phyloP scores from a whole-genome alignment of 1,140 invertebrate species.

The Saxidomus purpurata region DNA sequence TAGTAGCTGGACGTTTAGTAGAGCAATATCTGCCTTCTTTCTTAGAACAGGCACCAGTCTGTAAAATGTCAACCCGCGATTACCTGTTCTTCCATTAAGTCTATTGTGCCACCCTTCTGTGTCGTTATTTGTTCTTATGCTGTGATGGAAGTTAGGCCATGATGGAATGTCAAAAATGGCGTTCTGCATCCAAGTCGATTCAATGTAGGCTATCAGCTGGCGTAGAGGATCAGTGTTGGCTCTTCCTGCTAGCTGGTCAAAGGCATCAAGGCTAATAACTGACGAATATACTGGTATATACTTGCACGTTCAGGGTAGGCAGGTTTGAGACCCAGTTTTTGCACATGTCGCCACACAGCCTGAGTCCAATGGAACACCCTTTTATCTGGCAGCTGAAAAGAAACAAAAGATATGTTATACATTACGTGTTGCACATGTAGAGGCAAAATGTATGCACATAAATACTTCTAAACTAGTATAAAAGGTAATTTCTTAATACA shows the following conservation, averaged over 20 bases:
- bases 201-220: background rate
- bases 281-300: no score
- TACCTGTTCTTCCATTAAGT: background rate
- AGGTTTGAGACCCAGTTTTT: no score
- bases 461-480: no score
- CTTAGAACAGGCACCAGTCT: constrained; percentile 2
- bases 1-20: background rate
- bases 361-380: no score
- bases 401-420: no score
- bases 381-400: no score
- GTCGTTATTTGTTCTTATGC: constrained; percentile 7
- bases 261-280: no score
- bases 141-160: background rate
- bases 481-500: no score
- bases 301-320: no score
- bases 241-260: background rate
- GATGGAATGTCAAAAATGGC: background rate
- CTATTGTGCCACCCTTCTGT: background rate
- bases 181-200: background rate
- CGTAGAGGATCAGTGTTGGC: background rate
- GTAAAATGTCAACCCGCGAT: background rate
- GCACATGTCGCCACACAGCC: no score
- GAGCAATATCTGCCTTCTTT: background rate
- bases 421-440: no score
- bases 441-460: no score